A percentile compares a stretch with the other conserved stretches of the same genome.
phyloP scores from a whole-genome alignment of 2,797 vertebrate species.

The Eulemur albifrons region DNA sequence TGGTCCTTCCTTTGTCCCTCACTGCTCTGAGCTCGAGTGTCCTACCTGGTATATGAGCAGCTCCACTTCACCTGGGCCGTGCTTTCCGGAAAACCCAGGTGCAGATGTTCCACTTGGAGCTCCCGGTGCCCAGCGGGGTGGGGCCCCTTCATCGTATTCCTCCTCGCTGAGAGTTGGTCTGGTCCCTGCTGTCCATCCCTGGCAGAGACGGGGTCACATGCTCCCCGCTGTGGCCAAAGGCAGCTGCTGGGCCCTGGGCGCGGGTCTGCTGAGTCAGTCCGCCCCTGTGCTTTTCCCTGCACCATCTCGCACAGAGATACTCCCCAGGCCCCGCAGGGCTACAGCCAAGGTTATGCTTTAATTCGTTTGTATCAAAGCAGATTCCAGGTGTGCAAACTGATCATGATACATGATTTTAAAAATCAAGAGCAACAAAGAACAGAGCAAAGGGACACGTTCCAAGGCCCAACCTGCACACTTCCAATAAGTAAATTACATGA shows the following conservation, averaged over 20 bases:
- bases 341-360: neutral
- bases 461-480: neutral
- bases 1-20: neutral
- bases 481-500: neutral
- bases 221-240: neutral
- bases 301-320: rapidly evolving
- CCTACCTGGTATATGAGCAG: too few relatives aligned
- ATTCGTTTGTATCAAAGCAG: neutral
- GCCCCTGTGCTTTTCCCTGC: neutral
- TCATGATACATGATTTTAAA: too few relatives aligned
- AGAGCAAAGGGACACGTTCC: neutral
- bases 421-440: neutral
- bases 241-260: neutral
- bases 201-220: neutral
- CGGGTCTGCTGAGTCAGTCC: rapidly evolving
- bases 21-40: neutral
- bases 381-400: neutral
- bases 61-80: neutral
- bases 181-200: neutral
- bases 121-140: neutral
- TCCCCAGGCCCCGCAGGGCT: too few relatives aligned
- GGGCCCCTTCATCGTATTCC: neutral
- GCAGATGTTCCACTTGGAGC: neutral
- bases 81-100: neutral
- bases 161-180: neutral